These are phyloP conservation scores for Dysdera silvatica DNA, from an alignment of 1,140 invertebrate species.

Conservation along the genomic window DNA sequence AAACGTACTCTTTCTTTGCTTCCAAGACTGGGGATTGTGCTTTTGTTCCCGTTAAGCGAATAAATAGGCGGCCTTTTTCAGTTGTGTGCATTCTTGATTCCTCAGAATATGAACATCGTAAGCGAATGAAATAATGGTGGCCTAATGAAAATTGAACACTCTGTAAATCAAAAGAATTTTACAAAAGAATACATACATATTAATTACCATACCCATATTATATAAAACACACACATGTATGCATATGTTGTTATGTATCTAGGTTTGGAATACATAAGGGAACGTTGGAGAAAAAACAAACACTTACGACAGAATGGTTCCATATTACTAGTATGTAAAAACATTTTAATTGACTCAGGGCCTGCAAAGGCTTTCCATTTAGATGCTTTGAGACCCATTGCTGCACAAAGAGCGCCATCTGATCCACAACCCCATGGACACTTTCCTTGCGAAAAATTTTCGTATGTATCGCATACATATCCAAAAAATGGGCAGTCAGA, in stretches of 20 bases:
- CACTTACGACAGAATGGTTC: conserved; percentile 69
- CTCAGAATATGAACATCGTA: conserved; percentile 57
- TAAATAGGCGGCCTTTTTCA: conserved; percentile 60
- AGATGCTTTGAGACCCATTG: conserved; percentile 39
- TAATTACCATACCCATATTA: too few species aligned
- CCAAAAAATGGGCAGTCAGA: conserved; percentile 62
- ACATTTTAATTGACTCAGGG: conserved; percentile 53
- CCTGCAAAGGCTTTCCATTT: conserved; percentile 8
- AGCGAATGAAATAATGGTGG: conserved; percentile 62
- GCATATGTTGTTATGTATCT: background rate
- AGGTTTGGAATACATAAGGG: background rate
- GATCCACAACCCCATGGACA: conserved; percentile 62
- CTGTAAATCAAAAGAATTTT: conserved; percentile 10
- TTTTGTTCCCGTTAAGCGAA: conserved; percentile 57
- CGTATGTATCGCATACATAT: conserved; percentile 47
- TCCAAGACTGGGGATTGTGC: conserved; percentile 43
- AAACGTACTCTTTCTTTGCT: conserved; percentile 38
- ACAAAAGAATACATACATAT: background rate
- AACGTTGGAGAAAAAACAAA: background rate
- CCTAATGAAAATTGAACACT: conserved; percentile 48
- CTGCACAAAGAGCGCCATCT: conserved; percentile 48
- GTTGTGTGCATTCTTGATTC: conserved; percentile 55
- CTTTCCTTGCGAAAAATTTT: conserved; percentile 60
- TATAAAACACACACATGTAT: too few species aligned
- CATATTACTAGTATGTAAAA: conserved; percentile 57